Conservation (phyloP, 2,797 vertebrate species). For the Miichthys miiuy region DNA sequence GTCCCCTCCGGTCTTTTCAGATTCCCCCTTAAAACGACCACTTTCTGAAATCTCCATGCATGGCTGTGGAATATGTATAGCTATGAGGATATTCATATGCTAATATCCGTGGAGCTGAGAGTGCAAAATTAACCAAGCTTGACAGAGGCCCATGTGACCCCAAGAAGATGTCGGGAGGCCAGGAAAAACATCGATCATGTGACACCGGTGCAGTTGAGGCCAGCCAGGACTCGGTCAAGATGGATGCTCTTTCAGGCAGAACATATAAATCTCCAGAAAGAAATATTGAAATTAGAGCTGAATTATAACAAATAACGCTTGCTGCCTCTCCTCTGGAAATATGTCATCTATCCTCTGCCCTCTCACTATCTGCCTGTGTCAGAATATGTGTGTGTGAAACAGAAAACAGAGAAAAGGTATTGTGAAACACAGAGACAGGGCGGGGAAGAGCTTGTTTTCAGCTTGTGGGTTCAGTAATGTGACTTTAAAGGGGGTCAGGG, state of each 20-base stretch:
- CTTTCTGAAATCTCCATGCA: conserved; percentile 74
- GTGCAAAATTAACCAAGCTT: conserved; percentile 83
- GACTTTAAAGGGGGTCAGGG: conserved; percentile 49
- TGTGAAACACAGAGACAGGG: conserved; percentile 19
- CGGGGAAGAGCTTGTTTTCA: conserved; percentile 30
- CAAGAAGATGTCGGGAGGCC: conserved; percentile 73
- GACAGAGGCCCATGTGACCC: conserved; percentile 82
- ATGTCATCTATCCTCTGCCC: conserved; percentile 60
- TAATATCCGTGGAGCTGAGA: conserved; percentile 77
- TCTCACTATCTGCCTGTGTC: conserved; percentile 42
- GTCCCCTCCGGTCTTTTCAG: conserved; percentile 79
- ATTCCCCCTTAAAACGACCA: conserved; percentile 58
- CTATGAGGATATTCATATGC: conserved; percentile 82
- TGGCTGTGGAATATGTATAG: conserved; percentile 77
- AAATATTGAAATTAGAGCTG: conserved; percentile 82
- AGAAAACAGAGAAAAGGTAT: conserved; percentile 17
- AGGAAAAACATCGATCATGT: conserved; percentile 82
- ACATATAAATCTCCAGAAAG: conserved; percentile 77
- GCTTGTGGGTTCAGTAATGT: conserved; percentile 40
- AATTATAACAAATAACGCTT: conserved; percentile 82
- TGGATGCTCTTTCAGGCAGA: conserved; percentile 74
- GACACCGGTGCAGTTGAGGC: conserved; percentile 66
- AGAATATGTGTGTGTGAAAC: conserved; percentile 9
- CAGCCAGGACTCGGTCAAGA: conserved; percentile 66
- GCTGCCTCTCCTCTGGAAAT: conserved; percentile 58